These are phyloP conservation scores for Dendrocincla fuliginosa DNA, from an alignment of 2,797 vertebrate species.

Conservation along the genomic window DNA sequence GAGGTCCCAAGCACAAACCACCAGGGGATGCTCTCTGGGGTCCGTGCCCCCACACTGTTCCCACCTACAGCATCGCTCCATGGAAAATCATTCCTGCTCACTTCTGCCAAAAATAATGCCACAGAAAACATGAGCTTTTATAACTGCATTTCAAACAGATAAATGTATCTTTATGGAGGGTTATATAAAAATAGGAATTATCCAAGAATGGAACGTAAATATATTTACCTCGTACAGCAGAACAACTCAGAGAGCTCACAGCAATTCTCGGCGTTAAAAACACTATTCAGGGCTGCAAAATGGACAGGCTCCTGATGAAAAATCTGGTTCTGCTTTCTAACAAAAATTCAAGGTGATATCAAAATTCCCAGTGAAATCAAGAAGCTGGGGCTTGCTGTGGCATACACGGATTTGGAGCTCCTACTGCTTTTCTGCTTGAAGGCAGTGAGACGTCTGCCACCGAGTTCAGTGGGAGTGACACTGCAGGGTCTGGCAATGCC, in stretches of 20 bases:
- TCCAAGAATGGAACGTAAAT: neutral
- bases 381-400: neutral
- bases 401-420: neutral
- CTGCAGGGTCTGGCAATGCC: neutral
- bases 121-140: neutral
- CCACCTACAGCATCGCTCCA: rapidly evolving
- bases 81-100: neutral
- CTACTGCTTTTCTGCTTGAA: neutral
- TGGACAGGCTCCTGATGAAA: neutral
- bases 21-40: neutral
- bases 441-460: neutral
- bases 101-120: rapidly evolving
- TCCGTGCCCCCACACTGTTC: neutral
- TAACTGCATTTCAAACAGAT: neutral
- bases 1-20: neutral
- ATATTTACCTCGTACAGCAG: neutral
- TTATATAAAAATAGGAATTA: neutral
- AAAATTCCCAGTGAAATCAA: neutral
- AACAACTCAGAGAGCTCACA: neutral
- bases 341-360: neutral
- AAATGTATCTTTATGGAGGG: neutral
- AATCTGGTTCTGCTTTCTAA: neutral
- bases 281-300: neutral
- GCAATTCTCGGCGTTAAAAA: neutral
- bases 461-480: neutral